phyloP scores from a whole-genome alignment of 2,113 vertebrate genomes.

The Taxidea taxus region DNA sequence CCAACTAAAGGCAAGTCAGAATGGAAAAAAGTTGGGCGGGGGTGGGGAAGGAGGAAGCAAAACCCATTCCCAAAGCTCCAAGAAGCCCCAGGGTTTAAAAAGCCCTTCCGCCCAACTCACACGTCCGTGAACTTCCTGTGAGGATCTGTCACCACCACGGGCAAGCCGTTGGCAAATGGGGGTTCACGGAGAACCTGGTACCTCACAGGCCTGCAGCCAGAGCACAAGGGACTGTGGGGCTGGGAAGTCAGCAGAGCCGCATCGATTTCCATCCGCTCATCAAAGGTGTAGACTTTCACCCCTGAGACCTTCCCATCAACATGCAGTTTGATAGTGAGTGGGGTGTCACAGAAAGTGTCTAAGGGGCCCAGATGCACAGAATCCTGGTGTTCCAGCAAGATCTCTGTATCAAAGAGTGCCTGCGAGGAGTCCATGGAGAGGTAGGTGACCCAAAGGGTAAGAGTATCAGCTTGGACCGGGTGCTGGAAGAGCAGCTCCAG shows the following conservation, averaged over 20 bases:
- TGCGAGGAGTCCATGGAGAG: conserved; percentile 86
- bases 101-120: conserved; percentile 79
- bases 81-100: not conserved
- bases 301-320: conserved; percentile 85
- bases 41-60: not conserved
- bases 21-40: not conserved
- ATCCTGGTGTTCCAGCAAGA: conserved; percentile 87
- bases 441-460: conserved; percentile 96
- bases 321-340: conserved; percentile 90
- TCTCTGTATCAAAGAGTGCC: conserved; percentile 87
- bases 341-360: conserved; percentile 92
- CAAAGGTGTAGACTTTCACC: conserved; percentile 93
- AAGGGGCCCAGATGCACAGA: conserved; percentile 89
- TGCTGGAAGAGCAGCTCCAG: conserved; percentile 91
- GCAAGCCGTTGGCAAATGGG: conserved; percentile 81
- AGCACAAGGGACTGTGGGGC: conserved; percentile 87
- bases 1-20: not conserved
- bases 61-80: not conserved
- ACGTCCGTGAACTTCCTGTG: conserved; percentile 87
- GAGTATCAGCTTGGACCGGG: conserved; percentile 86
- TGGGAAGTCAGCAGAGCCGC: conserved; percentile 91
- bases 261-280: conserved; percentile 96
- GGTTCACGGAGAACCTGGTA: conserved; percentile 90
- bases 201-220: conserved; percentile 85
- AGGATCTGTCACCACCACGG: conserved; percentile 66